Conservation (phyloP, 2,888 invertebrate species). For the Mythimna pallens region DNA sequence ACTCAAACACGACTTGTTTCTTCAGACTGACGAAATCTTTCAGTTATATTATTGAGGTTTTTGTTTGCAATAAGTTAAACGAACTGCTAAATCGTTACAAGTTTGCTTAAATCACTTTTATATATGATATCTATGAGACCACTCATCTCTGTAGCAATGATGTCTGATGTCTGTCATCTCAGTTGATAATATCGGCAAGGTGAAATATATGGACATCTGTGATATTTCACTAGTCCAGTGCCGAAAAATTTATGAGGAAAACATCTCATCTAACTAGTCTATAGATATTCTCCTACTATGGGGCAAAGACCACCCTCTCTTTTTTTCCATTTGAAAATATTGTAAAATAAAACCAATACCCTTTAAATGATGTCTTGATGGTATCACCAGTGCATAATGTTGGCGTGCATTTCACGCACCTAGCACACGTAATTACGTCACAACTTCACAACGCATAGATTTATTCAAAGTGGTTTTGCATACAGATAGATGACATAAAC, state of each 20-base stretch:
- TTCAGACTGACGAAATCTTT: neutral
- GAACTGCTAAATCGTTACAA: neutral
- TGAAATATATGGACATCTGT: neutral
- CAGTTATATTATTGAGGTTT: neutral
- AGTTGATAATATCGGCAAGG: neutral
- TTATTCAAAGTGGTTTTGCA: neutral
- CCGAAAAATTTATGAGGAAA: neutral
- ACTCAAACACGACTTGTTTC: neutral
- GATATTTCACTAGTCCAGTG: neutral
- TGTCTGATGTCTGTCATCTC: no score
- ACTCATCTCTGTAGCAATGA: neutral
- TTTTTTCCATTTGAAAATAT: no score
- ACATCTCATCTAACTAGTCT: neutral
- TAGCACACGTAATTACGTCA: conserved; percentile 34
- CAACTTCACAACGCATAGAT: neutral
- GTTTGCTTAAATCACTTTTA: neutral
- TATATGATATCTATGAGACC: neutral
- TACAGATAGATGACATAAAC: conserved; percentile 4
- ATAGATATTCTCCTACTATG: no score
- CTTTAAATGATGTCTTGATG: neutral
- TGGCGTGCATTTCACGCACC: conserved; percentile 3
- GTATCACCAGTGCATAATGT: conserved; percentile 4
- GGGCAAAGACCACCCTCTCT: no score
- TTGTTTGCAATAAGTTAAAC: neutral
- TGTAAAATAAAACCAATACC: neutral